phyloP scores from a whole-genome alignment of 2,797 vertebrate species.

The Phataginus tetradactyla region DNA sequence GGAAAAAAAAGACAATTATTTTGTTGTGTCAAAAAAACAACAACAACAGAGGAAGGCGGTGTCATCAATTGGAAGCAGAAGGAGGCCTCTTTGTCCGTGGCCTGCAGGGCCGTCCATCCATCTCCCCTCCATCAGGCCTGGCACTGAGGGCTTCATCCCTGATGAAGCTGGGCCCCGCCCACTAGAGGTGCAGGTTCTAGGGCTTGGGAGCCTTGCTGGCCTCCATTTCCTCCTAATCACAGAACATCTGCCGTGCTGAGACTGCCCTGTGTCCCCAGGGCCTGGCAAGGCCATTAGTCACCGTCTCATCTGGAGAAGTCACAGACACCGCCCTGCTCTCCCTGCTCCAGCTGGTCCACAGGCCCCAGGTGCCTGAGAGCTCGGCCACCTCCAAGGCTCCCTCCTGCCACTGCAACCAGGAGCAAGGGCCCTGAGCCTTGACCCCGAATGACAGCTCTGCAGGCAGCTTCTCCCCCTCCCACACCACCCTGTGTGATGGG shows the following conservation, averaged over 20 bases:
- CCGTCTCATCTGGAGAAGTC: background rate
- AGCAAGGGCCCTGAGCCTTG: background rate
- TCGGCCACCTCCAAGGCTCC: background rate
- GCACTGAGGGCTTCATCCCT: fast-evolving
- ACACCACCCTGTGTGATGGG: too few relatives aligned
- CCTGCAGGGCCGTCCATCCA: fast-evolving
- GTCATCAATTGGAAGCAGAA: background rate
- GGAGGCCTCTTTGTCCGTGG: fast-evolving
- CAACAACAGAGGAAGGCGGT: background rate
- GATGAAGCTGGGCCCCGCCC: fast-evolving
- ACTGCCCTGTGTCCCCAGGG: background rate
- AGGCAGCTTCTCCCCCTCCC: background rate
- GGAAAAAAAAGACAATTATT: background rate
- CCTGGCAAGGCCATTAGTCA: background rate
- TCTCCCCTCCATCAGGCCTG: fast-evolving
- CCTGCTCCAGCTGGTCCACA: background rate
- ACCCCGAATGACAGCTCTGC: background rate
- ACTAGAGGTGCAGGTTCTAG: fast-evolving
- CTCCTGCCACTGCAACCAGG: background rate
- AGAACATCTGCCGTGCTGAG: background rate
- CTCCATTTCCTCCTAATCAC: background rate
- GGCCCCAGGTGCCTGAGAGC: background rate
- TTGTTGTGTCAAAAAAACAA: background rate
- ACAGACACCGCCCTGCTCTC: background rate
- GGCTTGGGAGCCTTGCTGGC: background rate